Base-by-base conservation (phyloP, 2,113 vertebrate species). In the Megaleporinus macrocephalus region DNA sequence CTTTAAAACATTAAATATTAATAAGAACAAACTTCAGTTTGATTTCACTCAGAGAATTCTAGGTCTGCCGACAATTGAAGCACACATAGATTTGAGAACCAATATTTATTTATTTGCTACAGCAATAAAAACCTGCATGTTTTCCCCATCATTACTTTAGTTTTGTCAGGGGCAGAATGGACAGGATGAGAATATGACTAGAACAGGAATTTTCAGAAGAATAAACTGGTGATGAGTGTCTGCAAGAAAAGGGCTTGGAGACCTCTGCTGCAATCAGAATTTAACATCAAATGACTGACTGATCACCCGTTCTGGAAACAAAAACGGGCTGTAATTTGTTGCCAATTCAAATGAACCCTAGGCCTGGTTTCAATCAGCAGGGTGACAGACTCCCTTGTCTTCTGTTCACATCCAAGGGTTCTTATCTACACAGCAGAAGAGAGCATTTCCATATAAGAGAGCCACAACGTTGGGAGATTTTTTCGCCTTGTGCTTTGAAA, bases 281-380 rank as follows among this genome's bases (percentile, higher is more conserved):
- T 85, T 78, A 65, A 78, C 71, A 88, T 87, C 71, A 86, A 82
- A 87, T 85, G 68, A 70, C 86, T 84, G 71, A 78, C 2, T 69
- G 76, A 86, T 86, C 76, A 83, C 65, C 73, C 77, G 61, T 47
- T 44, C 12, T 4, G n/a, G 70, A 66, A 69, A 55, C 62, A 29
- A 36, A 26, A 33, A 66, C 72, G 79, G 59, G 26, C 68, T 83
- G 80, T 86, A 80, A 85, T 80, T 84, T 26, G 30, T 5, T 75
- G 70, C 59, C 78, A 84, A 85, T 85, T 86, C 55, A 81, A 79
- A 79, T 84, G 44, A 75, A 86, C 73, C 85, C 59, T 49, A 77
- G 59, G 24, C 27, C 57, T 29, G 1, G 70, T 70, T 41, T 78
- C 62, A 51, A 76, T 74, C 27, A 63, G 57, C 41, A 59, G 63